Evolutionary conservation across 2,113 vertebrate species (phyloP).

Genomic region (Myrmophylax atrothorax): DNA sequence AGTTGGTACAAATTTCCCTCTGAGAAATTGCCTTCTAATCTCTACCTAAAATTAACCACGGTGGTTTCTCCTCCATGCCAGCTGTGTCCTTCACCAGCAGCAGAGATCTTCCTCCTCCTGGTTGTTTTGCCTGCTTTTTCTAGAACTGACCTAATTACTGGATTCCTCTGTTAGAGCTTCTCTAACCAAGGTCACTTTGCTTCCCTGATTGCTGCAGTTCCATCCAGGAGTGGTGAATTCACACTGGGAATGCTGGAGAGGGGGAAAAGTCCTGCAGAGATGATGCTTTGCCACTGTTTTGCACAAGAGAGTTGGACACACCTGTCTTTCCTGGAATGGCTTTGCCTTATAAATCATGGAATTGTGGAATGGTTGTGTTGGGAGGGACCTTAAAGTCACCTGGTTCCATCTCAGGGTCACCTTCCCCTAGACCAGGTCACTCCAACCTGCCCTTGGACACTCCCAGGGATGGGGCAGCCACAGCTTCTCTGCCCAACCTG

Average conservation of each 20-base stretch:
- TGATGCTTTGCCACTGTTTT: not conserved
- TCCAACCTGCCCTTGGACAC: not conserved
- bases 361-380: not conserved
- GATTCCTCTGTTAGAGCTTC: not conserved
- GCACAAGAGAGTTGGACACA: too few relatives aligned
- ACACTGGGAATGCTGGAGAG: not conserved
- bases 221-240: not conserved
- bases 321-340: not conserved
- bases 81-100: not conserved
- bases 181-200: not conserved
- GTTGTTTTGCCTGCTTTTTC: not conserved
- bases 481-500: not conserved
- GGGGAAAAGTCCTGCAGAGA: not conserved
- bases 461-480: not conserved
- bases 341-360: not conserved
- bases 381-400: not conserved
- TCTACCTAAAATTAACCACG: not conserved
- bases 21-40: not conserved
- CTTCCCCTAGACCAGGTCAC: accelerated
- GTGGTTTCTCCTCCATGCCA: not conserved
- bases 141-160: not conserved
- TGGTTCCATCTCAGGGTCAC: not conserved
- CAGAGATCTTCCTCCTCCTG: not conserved
- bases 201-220: not conserved
- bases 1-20: not conserved